Conservation (phyloP, 2,888 invertebrate species). For the Lingula anatina region DNA sequence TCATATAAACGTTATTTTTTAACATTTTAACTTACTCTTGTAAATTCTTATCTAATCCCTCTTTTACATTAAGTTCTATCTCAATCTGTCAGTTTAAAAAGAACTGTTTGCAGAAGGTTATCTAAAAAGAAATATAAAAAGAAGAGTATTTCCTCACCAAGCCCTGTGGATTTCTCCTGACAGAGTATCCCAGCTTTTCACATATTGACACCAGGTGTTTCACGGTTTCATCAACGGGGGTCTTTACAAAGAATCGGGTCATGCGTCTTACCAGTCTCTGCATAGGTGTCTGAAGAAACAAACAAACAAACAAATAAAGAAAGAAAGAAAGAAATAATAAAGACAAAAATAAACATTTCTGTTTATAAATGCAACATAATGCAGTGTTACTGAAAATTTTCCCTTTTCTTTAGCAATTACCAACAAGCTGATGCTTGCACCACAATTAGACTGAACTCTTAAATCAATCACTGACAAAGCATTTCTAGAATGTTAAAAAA, state of each 20-base stretch:
- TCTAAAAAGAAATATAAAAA: no score
- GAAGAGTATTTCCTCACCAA: conserved; percentile 62
- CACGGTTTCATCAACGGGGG: conserved; percentile 64
- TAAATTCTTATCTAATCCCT: no score
- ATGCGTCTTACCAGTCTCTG: conserved; percentile 80
- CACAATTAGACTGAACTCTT: neutral
- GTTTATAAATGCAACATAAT: neutral
- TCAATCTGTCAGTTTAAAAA: no score
- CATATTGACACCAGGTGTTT: conserved; percentile 62
- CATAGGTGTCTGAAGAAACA: conserved; percentile 61
- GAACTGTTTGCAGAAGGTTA: no score
- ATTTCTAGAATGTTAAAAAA: neutral
- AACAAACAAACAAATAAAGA: no score
- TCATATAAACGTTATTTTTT: no score
- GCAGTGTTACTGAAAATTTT: neutral
- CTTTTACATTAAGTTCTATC: no score
- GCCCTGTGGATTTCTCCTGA: conserved; percentile 59
- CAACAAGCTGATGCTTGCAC: neutral
- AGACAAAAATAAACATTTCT: neutral
- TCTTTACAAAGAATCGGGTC: conserved; percentile 86
- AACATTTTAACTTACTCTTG: no score
- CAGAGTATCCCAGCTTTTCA: conserved; percentile 64
- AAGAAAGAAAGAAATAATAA: no score
- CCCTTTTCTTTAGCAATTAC: neutral
- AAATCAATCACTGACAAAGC: neutral